Evolutionary conservation across 2,888 invertebrate species (phyloP), one percentile per base, ranked within the genome.

Genomic region (Drosophila meridionalis): DNA sequence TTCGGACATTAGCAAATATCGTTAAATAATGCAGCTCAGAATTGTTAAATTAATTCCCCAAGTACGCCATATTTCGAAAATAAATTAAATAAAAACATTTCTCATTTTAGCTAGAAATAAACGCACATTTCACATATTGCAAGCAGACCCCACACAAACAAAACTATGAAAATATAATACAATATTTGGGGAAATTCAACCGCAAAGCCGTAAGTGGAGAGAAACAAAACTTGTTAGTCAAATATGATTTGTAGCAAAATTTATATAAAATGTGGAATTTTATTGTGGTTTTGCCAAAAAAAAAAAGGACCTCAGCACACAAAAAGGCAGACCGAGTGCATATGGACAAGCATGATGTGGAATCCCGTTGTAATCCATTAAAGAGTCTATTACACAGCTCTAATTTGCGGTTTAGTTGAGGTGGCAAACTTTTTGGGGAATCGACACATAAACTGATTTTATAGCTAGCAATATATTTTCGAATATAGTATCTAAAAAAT

Each of bases 161-260:
- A 34, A 68, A 43, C 60, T 48, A 61, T 48, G 56, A 52, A 85
- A 80, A 77, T 67, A 73, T 77, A 80, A 77, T 67, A 73, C 74
- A 80, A 77, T 69, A 73, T 83, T 74, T 64, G 52, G 62, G n/a
- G 42, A 52, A 52, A 63, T 55, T 36, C 43, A 60, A 62, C 75
- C 69, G 42, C 67, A 42, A 42, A 30, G 20, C 40, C 20, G 3
- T n/a, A n/a, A n/a, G 48, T 32, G 14, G 14, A 57, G 30, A 6
- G 26, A 3, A 11, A 2, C 11, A 36, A 14, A 65, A 58, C 28
- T 53, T 47, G 47, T 48, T 36, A 20, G 30, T 2, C 42, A 47
- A 68, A 56, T 50, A 61, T 42, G 38, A 45, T 50, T 61, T 56
- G 30, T 42, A 26, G 7, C 11, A 59, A 67, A 67, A 69, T 68